These are phyloP conservation scores for Galleria mellonella DNA, from an alignment of 1,140 invertebrate genomes.

Conservation along the genomic window DNA sequence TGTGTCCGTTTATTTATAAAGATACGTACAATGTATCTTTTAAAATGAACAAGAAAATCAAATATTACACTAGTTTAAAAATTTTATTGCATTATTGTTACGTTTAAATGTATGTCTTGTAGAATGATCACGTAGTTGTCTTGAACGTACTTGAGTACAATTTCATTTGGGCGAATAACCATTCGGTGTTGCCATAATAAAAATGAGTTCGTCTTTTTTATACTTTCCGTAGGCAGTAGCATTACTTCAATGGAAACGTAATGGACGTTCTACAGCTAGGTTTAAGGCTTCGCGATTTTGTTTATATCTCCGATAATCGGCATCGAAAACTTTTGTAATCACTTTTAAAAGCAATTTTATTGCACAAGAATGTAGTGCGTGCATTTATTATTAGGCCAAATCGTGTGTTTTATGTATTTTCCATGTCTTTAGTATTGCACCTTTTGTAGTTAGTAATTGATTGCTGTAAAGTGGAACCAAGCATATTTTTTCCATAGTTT, in stretches of 20 bases:
- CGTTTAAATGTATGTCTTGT: too few relatives aligned
- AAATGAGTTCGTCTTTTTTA: conserved; percentile 62
- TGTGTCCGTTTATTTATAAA: too few relatives aligned
- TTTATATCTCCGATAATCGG: conserved; percentile 68
- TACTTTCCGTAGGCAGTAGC: conserved; percentile 61
- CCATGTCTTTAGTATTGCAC: conserved; percentile 32
- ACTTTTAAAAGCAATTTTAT: conserved; percentile 56
- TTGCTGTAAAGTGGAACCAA: conserved; percentile 20
- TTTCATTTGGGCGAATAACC: conserved; percentile 9
- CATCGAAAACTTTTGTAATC: conserved; percentile 65
- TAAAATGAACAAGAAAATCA: too few relatives aligned
- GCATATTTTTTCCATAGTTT: conserved; percentile 30
- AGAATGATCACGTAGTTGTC: too few relatives aligned
- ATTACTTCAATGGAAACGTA: conserved; percentile 50
- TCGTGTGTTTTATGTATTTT: conserved; percentile 40
- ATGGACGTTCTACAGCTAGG: conserved; percentile 60
- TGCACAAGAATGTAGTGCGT: conserved; percentile 53
- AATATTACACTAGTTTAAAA: too few relatives aligned
- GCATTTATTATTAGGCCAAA: conserved; percentile 36
- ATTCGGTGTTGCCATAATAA: conserved; percentile 51
- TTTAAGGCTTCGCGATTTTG: conserved; percentile 57
- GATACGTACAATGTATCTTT: too few relatives aligned
- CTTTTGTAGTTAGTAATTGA: conserved; percentile 38
- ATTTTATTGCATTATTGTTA: too few relatives aligned
- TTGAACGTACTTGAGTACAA: background rate